Base-by-base conservation (phyloP, 1,140 invertebrate genomes). In the Microplitis demolitor region DNA sequence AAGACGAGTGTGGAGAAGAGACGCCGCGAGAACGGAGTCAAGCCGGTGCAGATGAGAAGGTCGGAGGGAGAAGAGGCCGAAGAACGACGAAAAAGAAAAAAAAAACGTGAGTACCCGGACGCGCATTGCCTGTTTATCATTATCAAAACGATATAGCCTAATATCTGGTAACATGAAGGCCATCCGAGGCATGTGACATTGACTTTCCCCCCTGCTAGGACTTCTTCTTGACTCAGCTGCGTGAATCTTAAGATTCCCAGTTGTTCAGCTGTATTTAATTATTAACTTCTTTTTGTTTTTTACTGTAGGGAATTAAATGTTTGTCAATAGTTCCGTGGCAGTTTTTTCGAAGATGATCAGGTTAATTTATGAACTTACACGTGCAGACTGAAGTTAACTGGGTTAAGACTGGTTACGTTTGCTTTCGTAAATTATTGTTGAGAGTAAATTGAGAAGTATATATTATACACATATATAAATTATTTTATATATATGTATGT, bases 21-120 rank as follows among this genome's bases (percentile, higher is more conserved):
- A 72, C 70, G 70, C 70, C 70, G 70, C 70, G 70, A 62, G 51
- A 72, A 72, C 63, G 53, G 62, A 53, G 61, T 63, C 62, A 63
- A 39, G 60, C 34, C 31, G 53, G 24, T 56, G 24, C 31, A 45
- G 63, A 54, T 56, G 34, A 24, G 54, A 14, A 14, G 31, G 13
- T 16, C 24, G 14, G n/a, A 24, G 53, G 50, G 24, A 54, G 66
- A 24, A n/a, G 11, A 53, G 54, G 4, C 14, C 16, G 34, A 13
- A 33, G 34, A 13, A 33, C 13, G 31, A 51, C 4, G 33, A n/a
- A 67, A 54, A 11, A 53, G 33, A 51, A 71, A 51, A 64, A 62
- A 45, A 53, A 66, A 35, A 66, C 13, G 69, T 71, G 31, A 71
- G 69, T 66, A 66, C 63, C 63, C 63, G 63, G 63, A 66, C 63